These are phyloP conservation scores for Julus scanicus DNA, from an alignment of 2,888 invertebrate genomes.

Conservation along the genomic window DNA sequence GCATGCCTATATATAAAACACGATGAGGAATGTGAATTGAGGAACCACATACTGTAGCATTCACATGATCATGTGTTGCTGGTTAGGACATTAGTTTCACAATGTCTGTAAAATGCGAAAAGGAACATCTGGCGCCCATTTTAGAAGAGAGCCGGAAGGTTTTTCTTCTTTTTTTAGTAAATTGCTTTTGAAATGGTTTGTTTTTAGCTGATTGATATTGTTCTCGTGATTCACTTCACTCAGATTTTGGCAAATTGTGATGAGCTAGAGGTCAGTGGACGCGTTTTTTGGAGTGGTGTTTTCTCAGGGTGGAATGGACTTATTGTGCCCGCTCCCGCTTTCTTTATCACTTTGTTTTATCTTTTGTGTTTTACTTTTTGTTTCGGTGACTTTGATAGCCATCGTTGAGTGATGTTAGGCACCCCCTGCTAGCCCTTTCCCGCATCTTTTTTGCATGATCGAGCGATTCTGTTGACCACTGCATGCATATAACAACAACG, in stretches of 20 bases:
- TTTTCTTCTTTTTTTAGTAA: neutral
- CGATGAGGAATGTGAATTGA: too few species aligned
- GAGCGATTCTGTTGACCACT: neutral
- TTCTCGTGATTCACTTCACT: neutral
- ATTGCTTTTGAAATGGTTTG: neutral
- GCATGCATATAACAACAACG: neutral
- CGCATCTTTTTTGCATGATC: too few species aligned
- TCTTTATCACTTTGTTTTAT: neutral
- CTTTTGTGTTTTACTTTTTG: neutral
- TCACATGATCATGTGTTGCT: too few species aligned
- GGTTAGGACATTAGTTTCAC: too few species aligned
- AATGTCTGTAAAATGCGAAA: neutral
- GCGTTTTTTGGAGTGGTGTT: too few species aligned
- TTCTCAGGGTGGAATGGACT: neutral
- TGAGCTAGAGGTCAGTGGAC: neutral
- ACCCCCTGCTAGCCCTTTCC: neutral
- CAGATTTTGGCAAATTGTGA: neutral
- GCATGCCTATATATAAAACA: too few species aligned
- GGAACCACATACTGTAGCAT: too few species aligned
- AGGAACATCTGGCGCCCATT: neutral
- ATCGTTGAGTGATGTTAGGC: neutral
- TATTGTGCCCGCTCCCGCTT: neutral
- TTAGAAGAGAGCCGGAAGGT: neutral
- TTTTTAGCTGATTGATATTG: neutral
- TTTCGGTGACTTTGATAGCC: neutral